Base-by-base conservation (phyloP, 1,140 invertebrate species). In the Conus ventricosus region DNA sequence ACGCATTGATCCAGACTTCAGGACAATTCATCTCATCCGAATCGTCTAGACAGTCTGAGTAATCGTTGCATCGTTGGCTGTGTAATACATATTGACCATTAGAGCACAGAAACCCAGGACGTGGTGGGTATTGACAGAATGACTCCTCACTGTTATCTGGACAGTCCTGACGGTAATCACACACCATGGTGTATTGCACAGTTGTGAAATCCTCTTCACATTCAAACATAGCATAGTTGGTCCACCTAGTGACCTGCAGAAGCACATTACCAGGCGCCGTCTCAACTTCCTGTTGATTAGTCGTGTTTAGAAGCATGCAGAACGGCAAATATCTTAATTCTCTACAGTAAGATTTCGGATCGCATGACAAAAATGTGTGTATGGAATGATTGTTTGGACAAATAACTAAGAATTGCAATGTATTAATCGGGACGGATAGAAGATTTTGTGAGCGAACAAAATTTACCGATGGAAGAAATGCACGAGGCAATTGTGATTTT, bases 121-220 rank as follows among this genome's bases (percentile, higher is more conserved):
- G n/a, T 51, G 60, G 10, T 5, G 27, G 53, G 27, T 85, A 25
- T 6, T 27, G n/a, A 53, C 84, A 85, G 17, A 85, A 85, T 17
- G 53, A 17, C 39, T 85, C 57, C 8, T 85, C 84, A 17, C 53
- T 60, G 4, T 57, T 20, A n/a, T 85, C 84, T 8, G 63, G 23
- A 17, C 84, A 85, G 57, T 85, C 84, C 25, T 63, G 5, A 25
- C 60, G 55, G 84, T 27, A 71, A 39, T 85, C 84, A 53, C 84
- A 85, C 84, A 85, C 60, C 84, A 85, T 54, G 13, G 57, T 67
- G 25, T 85, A 85, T 11, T 54, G 84, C 57, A 85, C 20, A 8
- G 60, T 67, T 8, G 57, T 71, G 0, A 17, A 5, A 23, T 71
- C 57, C 67, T 71, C 84, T 6, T 67, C 84, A 85, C 84, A 85